Base-by-base conservation (phyloP, 2,888 invertebrate species). In the Pheosia tremula region DNA sequence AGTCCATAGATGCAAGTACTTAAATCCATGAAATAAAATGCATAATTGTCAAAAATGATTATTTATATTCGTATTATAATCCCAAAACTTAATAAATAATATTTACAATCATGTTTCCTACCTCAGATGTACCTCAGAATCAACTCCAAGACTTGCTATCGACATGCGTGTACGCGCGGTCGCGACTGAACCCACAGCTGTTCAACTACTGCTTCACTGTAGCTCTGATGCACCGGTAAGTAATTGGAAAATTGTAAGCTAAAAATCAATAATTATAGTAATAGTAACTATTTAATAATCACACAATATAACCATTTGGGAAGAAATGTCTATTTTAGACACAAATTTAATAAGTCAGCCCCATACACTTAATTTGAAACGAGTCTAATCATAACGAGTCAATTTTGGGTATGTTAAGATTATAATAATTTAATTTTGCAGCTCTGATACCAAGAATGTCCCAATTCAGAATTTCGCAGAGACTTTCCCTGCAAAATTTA, bases 121-220 rank as follows among this genome's bases (percentile, higher is more conserved):
- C 41, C 6, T 41, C 70, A 93, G 93, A 59, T 73, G 90, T 93
- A 4, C 91, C 93, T 5, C 80, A 86, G 69, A 83, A 88, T 61
- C 71, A 92, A 61, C 87, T 95, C 11, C 95, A 96, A 24, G 95
- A 96, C 43, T 95, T 97, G 60, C 86, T 96, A 38, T 95, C 97
- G 0, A 94, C 96, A 13, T 95, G 96, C 56, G 96, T 95, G 8
- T 97, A 94, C 78, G 94, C 96, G 55, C 95, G 97, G 63, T 96
- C 96, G 72, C 95, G 96, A 50, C 88, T 97, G 9, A 98, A 98
- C 86, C 96, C 97, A 0, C 96, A 96, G 71, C 86, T 98, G 69
- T 98, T 97, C 89, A 96, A 97, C 85, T 98, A 97, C 83, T 95
- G 96, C 54, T 95, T 95, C 52, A 96, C 97, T 0, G 97, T 97